Conservation (phyloP, 64 coral and sea anemone species). For the Dendrophyllia cribrosa region DNA sequence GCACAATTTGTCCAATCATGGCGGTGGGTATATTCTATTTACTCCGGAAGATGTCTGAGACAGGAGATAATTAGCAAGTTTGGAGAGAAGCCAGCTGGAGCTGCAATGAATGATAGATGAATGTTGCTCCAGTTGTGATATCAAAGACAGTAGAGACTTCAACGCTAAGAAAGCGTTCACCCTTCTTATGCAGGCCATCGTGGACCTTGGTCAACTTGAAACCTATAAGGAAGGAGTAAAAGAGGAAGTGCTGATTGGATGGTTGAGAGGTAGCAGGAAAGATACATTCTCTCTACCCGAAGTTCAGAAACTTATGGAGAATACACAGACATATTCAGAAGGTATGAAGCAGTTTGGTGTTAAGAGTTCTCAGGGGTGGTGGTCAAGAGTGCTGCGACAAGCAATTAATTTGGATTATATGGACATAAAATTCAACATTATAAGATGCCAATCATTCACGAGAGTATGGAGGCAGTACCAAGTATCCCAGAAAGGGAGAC, state of each 20-base stretch:
- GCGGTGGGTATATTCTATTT: constrained; percentile 36
- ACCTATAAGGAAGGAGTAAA: constrained; percentile 19
- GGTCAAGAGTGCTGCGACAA: constrained; percentile 33
- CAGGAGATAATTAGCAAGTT: constrained; percentile 33
- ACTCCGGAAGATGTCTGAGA: constrained; percentile 31
- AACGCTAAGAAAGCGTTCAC: constrained; percentile 39
- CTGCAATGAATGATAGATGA: background rate
- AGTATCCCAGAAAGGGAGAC: constrained; percentile 6
- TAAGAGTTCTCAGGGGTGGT: background rate
- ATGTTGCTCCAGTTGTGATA: constrained; percentile 72
- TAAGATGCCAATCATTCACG: constrained; percentile 15
- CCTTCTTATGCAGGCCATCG: constrained; percentile 32
- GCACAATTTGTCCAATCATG: constrained; percentile 8
- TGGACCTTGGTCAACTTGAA: constrained; percentile 12
- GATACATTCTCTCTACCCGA: constrained; percentile 31
- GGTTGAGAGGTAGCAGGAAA: constrained; percentile 36
- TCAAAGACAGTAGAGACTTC: constrained; percentile 37
- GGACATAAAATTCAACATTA: constrained; percentile 30
- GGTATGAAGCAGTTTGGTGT: background rate
- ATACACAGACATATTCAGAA: constrained; percentile 18
- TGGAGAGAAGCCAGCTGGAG: constrained; percentile 27
- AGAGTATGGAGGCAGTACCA: constrained; percentile 13
- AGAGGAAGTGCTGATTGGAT: constrained; percentile 52
- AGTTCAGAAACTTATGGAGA: constrained; percentile 22
- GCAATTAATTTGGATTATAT: constrained; percentile 3